These are phyloP conservation scores for Brachystomella parvula DNA, from an alignment of 1,140 invertebrate genomes.

Conservation along the genomic window DNA sequence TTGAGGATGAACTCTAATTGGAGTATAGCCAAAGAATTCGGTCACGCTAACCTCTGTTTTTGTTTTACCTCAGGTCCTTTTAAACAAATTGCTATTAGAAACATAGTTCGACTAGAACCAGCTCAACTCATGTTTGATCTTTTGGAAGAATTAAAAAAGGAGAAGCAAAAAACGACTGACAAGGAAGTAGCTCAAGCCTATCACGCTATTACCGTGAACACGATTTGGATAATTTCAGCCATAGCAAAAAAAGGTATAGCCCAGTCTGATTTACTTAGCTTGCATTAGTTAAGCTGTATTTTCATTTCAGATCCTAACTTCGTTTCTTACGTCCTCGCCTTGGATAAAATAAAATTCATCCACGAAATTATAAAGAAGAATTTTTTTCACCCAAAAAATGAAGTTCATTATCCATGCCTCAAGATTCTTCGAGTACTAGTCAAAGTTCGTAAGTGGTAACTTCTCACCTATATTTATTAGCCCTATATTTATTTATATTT, in stretches of 20 bases:
- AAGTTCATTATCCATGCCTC: constrained; percentile 52
- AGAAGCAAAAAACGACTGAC: neutral
- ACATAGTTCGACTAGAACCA: neutral
- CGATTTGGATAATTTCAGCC: neutral
- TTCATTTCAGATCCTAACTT: constrained; percentile 53
- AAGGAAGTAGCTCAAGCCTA: neutral
- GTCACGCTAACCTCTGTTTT: neutral
- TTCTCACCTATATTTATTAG: neutral
- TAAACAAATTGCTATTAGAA: neutral
- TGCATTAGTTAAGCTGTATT: neutral
- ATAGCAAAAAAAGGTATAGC: neutral
- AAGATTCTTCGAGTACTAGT: constrained; percentile 55
- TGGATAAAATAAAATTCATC: constrained; percentile 54
- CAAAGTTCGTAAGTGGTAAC: constrained; percentile 52
- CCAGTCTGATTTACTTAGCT: neutral
- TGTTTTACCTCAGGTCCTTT: neutral
- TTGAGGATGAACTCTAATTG: neutral
- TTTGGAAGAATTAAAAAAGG: neutral
- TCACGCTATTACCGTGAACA: neutral
- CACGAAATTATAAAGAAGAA: constrained; percentile 54
- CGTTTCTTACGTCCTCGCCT: constrained; percentile 51
- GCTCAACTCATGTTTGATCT: neutral
- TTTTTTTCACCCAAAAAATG: constrained; percentile 49
- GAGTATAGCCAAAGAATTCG: neutral
- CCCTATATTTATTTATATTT: neutral